These are phyloP conservation scores for Noctua janthe DNA, from an alignment of 2,888 invertebrate genomes.

Conservation along the genomic window DNA sequence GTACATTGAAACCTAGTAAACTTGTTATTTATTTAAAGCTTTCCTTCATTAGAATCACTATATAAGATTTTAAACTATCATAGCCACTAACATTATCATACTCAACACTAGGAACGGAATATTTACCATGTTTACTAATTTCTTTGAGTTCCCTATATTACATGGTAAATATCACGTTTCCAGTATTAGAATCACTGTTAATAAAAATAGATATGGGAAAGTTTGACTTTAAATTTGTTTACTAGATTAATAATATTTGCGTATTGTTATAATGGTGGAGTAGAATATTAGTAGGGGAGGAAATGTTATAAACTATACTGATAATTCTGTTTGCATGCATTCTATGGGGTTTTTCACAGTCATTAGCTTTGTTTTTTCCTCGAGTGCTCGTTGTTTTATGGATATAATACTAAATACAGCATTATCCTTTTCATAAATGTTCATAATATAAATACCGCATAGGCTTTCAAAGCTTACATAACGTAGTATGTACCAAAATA, in stretches of 20 bases:
- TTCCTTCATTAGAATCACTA: not conserved
- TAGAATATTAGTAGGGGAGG: slow-evolving; percentile 13
- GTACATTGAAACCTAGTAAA: not conserved
- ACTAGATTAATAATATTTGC: not conserved
- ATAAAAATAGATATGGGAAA: not conserved
- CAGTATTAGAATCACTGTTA: not conserved
- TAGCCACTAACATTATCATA: no score
- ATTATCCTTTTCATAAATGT: slow-evolving; percentile 53
- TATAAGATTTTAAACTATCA: no score
- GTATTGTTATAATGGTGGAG: not conserved
- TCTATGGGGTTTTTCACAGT: slow-evolving; percentile 56
- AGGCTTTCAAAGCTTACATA: slow-evolving; percentile 9
- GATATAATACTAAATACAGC: slow-evolving; percentile 23
- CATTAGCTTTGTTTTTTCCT: slow-evolving; percentile 62
- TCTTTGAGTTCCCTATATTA: no score
- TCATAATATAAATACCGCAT: slow-evolving; percentile 23
- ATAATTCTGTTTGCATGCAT: slow-evolving; percentile 55
- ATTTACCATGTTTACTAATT: no score
- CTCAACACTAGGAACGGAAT: no score
- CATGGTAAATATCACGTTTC: no score
- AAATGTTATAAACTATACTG: slow-evolving; percentile 36
- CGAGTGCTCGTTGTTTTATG: slow-evolving; percentile 37
- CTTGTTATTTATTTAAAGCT: not conserved
- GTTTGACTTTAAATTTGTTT: not conserved
- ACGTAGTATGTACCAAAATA: not conserved